Conservation (phyloP, 2,888 invertebrate genomes). For the Drosophila aldrichi region DNA sequence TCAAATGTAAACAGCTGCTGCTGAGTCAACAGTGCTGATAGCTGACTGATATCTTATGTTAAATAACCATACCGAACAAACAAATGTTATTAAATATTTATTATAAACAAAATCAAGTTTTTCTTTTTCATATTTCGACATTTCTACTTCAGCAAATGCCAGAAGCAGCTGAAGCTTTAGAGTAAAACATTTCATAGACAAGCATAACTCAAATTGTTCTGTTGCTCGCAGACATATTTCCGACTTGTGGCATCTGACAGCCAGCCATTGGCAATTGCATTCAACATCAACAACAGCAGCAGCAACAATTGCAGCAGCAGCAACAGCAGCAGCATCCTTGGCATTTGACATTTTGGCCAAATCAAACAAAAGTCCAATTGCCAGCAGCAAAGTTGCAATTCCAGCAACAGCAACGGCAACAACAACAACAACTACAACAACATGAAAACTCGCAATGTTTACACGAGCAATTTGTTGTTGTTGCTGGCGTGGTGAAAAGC, state of each 20-base stretch:
- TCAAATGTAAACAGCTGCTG: too few relatives aligned
- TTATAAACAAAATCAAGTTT: too few relatives aligned
- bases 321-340: constrained; percentile 55
- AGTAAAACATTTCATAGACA: neutral
- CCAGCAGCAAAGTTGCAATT: constrained; percentile 35
- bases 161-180: neutral
- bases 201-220: neutral
- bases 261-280: constrained; percentile 3
- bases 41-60: too few relatives aligned
- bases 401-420: constrained; percentile 26
- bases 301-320: constrained; percentile 3
- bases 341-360: constrained; percentile 73
- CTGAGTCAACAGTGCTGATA: too few relatives aligned
- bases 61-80: too few relatives aligned
- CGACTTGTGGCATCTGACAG: constrained; percentile 9
- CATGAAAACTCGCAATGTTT: constrained; percentile 38
- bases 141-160: neutral
- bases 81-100: too few relatives aligned
- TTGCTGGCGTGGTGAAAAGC: constrained; percentile 72
- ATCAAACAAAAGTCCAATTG: constrained; percentile 28
- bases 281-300: constrained; percentile 3
- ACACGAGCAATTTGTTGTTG: constrained; percentile 28
- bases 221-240: neutral
- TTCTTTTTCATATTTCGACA: neutral
- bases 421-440: neutral